Base-by-base conservation (phyloP, 2,113 vertebrate species). In the Triplophysa rosa region DNA sequence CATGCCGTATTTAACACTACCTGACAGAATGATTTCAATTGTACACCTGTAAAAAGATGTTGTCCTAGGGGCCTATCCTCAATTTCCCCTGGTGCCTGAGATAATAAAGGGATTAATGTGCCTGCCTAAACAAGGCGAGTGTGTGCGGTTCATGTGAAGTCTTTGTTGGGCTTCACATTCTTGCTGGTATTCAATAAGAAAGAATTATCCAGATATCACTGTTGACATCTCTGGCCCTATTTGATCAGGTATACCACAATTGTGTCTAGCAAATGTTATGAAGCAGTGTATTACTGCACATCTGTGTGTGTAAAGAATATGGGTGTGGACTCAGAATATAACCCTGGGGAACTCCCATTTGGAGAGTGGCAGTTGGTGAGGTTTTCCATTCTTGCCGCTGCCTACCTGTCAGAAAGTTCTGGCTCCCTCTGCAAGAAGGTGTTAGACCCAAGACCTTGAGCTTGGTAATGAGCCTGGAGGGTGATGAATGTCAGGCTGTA, bases 41-140 rank as follows among this genome's bases (percentile, higher is more conserved):
- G 10, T 69, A 69, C 67, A 68, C 45, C 47, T 33, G 24, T 29
- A 54, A 69, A 69, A 69, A 13, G 67, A 54, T 70, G 24, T 54
- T 16, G 2, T 14, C 67, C 45, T 49, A 8, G 45, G 67, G 5
- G 24, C 47, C 24, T 9, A 13, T 70, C 9, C 26, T 68, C 67
- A 49, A 26, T 68, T 49, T 68, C 23, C 42, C 3, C 42, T 26
- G 42, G 45, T 49, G 21, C 23, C 7, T 68, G 42, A 68, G 67
- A 68, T 49, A 68, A 68, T 68, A 49, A 16, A 68, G 42, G 13
- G 24, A 26, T 49, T 68, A 7, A 16, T 24, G 45, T 68, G 67
- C 6, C 47, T 24, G 47, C 47, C n/a, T 68, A 68, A 68, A 49
- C 45, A 52, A 68, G 14, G 47, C 54, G 24, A 54, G 67, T 58